phyloP scores from a whole-genome alignment of 2,113 vertebrate species.

The Meriones unguiculatus region DNA sequence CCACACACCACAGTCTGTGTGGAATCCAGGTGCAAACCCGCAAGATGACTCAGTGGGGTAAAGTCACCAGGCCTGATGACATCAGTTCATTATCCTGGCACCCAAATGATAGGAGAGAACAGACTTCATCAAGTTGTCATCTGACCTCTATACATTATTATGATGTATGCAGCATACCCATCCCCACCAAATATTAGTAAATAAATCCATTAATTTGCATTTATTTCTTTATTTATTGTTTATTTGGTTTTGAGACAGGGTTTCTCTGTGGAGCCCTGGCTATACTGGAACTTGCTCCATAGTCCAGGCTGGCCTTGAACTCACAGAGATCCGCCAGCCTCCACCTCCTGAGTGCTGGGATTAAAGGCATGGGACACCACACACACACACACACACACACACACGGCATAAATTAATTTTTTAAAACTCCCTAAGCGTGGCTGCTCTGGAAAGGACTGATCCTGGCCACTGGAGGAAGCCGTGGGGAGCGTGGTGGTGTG shows the following conservation, averaged over 20 bases:
- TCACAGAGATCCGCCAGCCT: background rate
- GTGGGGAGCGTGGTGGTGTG: fast-evolving
- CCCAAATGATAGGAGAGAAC: background rate
- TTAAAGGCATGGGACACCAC: background rate
- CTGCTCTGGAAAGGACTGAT: background rate
- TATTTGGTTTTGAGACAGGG: background rate
- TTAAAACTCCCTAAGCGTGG: background rate
- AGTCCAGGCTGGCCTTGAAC: background rate
- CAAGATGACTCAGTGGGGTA: background rate
- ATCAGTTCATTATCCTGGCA: background rate
- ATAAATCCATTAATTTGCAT: background rate
- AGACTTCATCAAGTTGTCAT: too few species aligned
- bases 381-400: background rate
- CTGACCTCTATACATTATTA: background rate
- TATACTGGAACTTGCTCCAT: background rate
- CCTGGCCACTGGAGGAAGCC: background rate
- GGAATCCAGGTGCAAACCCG: background rate
- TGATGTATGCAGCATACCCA: background rate
- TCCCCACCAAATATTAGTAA: background rate
- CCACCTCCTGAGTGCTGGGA: background rate
- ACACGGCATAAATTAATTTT: background rate
- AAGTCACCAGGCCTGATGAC: background rate
- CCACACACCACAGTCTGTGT: too few species aligned
- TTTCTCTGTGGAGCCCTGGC: background rate
- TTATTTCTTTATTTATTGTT: background rate